These are phyloP conservation scores for Channallabes apus DNA, from an alignment of 2,797 vertebrate species.

Conservation along the genomic window DNA sequence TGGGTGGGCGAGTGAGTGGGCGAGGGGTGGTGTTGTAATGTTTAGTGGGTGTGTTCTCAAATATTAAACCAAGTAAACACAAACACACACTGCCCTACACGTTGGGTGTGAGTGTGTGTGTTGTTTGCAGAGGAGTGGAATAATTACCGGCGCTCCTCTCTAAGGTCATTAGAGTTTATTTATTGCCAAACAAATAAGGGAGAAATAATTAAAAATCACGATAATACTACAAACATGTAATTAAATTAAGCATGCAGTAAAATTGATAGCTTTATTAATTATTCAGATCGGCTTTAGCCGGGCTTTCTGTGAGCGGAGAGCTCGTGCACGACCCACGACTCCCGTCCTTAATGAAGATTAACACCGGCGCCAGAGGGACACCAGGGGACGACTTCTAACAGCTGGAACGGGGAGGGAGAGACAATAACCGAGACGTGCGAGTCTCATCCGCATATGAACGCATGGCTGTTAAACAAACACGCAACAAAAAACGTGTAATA, in stretches of 20 bases:
- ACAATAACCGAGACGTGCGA: background rate
- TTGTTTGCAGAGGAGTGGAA: conserved; percentile 33
- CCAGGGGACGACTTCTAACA: background rate
- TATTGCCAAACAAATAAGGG: conserved; percentile 60
- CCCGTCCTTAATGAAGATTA: conserved; percentile 61
- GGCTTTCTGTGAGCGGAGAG: conserved; percentile 30
- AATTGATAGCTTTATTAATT: conserved; percentile 59
- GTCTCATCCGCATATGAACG: background rate
- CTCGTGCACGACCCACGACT: background rate
- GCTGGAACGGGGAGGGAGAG: background rate
- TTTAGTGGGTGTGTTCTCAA: background rate
- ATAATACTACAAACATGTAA: conserved; percentile 58
- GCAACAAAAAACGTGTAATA: background rate
- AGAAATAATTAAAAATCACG: conserved; percentile 63
- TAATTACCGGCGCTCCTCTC: conserved; percentile 56
- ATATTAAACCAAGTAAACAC: background rate
- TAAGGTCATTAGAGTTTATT: conserved; percentile 63
- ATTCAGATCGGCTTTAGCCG: conserved; percentile 49
- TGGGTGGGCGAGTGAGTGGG: conserved; percentile 20
- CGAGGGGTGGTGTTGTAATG: background rate
- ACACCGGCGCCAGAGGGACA: conserved; percentile 46
- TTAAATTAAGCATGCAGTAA: conserved; percentile 42
- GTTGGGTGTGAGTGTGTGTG: background rate
- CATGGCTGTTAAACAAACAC: too few species aligned
- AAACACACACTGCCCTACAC: background rate